A percentile compares a stretch with the other conserved stretches of the same genome.
Conservation (phyloP, 1,140 invertebrate genomes). For the Drosophila parabipectinata region DNA sequence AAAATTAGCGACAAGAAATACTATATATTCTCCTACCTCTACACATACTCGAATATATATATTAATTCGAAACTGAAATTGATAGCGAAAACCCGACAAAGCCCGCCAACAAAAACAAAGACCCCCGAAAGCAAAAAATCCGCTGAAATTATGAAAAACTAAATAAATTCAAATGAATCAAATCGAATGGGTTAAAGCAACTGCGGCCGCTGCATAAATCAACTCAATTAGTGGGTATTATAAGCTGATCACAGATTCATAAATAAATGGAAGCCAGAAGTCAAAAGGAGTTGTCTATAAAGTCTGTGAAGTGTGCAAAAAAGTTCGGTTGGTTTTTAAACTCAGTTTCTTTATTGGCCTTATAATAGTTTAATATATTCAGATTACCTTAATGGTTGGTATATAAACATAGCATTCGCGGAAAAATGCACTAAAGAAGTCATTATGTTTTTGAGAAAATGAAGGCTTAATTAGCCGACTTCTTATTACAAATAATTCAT, state of each 20-base stretch:
- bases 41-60: slow-evolving; percentile 18
- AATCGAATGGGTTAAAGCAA: slow-evolving; percentile 31
- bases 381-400: not conserved
- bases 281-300: slow-evolving; percentile 28
- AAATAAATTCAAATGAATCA: slow-evolving; percentile 80
- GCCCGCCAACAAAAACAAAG: slow-evolving; percentile 37
- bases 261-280: slow-evolving; percentile 40
- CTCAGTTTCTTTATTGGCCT: not conserved
- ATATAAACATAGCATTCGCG: no score
- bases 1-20: slow-evolving; percentile 59
- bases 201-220: slow-evolving; percentile 73
- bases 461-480: no score
- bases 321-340: no score
- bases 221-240: slow-evolving; percentile 79
- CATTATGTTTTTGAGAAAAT: no score
- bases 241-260: slow-evolving; percentile 47
- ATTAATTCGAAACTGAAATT: slow-evolving; percentile 71
- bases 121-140: slow-evolving; percentile 13
- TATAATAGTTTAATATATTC: not conserved
- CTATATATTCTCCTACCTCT: slow-evolving; percentile 1
- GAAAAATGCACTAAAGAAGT: no score
- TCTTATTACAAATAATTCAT: not conserved
- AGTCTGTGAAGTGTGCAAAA: not conserved
- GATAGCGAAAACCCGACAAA: slow-evolving; percentile 49
- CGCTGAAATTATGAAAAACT: slow-evolving; percentile 48